These are phyloP conservation scores for Ernsta delagoae DNA, from an alignment of 2,888 invertebrate genomes.

Conservation along the genomic window DNA sequence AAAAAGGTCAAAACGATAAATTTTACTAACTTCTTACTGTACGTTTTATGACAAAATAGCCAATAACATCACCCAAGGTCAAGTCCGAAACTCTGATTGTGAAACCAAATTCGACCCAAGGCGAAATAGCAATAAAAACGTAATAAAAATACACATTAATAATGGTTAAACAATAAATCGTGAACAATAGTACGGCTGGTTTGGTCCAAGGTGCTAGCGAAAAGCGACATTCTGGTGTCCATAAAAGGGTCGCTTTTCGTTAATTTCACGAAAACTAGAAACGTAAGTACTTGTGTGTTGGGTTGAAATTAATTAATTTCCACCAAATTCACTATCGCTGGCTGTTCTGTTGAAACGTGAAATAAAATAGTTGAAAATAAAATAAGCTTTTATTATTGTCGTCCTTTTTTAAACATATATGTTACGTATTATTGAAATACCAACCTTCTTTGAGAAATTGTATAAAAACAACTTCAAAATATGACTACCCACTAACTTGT, in stretches of 20 bases:
- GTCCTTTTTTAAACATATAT: no score
- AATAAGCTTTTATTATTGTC: no score
- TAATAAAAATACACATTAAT: slow-evolving; percentile 31
- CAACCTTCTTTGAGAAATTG: no score
- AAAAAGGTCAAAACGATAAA: neutral
- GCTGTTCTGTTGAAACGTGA: neutral
- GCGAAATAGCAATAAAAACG: slow-evolving; percentile 22
- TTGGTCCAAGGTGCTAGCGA: slow-evolving; percentile 44
- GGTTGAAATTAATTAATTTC: neutral
- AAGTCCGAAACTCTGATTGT: slow-evolving; percentile 20
- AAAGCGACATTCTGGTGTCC: slow-evolving; percentile 1
- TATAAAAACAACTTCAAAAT: no score
- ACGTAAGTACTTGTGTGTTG: neutral
- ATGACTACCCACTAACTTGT: no score
- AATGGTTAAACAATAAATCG: slow-evolving; percentile 32
- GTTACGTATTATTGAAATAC: no score
- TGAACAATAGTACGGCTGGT: slow-evolving; percentile 26
- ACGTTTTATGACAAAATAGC: slow-evolving; percentile 11
- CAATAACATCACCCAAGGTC: slow-evolving; percentile 33
- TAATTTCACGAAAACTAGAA: neutral
- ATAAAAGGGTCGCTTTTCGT: neutral
- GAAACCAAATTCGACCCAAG: slow-evolving; percentile 26
- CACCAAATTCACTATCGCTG: neutral
- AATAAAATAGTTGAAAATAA: no score
- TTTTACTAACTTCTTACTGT: neutral